Evolutionary conservation across 2,113 vertebrate species (phyloP).

Genomic region (Salvator merianae): DNA sequence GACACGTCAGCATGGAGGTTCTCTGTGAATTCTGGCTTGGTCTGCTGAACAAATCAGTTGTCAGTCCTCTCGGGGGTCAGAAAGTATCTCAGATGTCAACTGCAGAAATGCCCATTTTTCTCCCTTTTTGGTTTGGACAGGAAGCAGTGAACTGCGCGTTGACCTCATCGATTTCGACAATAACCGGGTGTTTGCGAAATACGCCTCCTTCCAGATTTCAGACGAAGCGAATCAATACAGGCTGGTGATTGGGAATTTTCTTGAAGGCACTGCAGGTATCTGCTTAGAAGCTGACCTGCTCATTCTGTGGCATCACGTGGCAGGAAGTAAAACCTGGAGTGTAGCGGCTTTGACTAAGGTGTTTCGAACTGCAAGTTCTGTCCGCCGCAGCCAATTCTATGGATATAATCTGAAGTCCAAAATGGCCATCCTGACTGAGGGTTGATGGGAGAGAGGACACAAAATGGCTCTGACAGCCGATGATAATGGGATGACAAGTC

Average conservation of each 20-base stretch:
- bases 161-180: constrained; percentile 49
- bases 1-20: neutral
- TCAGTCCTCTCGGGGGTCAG: too few relatives aligned
- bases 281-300: too few relatives aligned
- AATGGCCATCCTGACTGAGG: too few relatives aligned
- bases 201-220: constrained; percentile 12
- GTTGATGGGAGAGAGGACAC: too few relatives aligned
- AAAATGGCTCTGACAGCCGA: too few relatives aligned
- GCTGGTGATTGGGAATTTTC: constrained; percentile 40
- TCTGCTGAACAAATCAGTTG: too few relatives aligned
- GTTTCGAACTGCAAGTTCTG: too few relatives aligned
- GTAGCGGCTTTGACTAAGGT: too few relatives aligned
- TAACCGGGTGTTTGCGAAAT: constrained; percentile 20
- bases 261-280: constrained; percentile 45
- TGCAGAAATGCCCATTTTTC: neutral
- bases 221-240: constrained; percentile 36
- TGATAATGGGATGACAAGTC: too few relatives aligned
- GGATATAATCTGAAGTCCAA: too few relatives aligned
- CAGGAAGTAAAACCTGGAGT: neutral
- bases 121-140: neutral
- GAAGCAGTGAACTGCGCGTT: constrained; percentile 17
- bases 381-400: too few relatives aligned
- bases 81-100: neutral
- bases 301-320: neutral
- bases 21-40: too few relatives aligned